A percentile compares a stretch with the other conserved stretches of the same genome.
Evolutionary conservation across 2,113 vertebrate genomes (phyloP).

Genomic region (Dicerorhinus sumatrensis): DNA sequence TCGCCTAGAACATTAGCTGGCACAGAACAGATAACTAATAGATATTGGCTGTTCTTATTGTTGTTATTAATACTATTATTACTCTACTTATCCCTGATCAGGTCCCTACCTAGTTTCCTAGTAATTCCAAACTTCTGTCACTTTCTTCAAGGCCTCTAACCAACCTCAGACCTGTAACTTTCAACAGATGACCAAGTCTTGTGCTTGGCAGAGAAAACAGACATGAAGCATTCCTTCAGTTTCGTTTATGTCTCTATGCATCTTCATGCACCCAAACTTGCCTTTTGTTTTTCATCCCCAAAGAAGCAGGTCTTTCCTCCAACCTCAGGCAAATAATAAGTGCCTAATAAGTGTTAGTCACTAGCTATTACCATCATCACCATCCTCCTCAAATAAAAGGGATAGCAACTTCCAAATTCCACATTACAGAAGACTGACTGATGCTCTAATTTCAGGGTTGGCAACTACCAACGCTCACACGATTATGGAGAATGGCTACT

Average conservation of each 20-base stretch:
- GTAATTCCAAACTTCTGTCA: neutral
- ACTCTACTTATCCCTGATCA: neutral
- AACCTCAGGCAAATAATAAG: neutral
- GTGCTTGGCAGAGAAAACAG: neutral
- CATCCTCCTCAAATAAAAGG: neutral
- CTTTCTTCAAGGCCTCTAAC: neutral
- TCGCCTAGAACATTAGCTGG: neutral
- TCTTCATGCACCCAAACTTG: neutral
- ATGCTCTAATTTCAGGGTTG: neutral
- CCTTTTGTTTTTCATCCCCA: neutral
- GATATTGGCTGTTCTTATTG: neutral
- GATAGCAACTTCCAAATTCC: neutral
- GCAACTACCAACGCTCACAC: neutral
- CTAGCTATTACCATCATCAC: neutral
- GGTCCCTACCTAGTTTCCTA: neutral
- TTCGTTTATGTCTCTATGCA: neutral
- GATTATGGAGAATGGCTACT: neutral
- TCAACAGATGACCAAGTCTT: neutral
- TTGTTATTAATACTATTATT: neutral
- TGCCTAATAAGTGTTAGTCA: neutral
- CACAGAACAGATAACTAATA: neutral
- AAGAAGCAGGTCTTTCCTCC: neutral
- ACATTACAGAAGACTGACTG: neutral
- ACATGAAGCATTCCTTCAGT: neutral
- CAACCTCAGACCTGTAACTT: neutral